A percentile compares a stretch with the other conserved stretches of the same genome.
Conservation (phyloP, 2,797 vertebrate genomes). For the Enteromius trimaculatus region DNA sequence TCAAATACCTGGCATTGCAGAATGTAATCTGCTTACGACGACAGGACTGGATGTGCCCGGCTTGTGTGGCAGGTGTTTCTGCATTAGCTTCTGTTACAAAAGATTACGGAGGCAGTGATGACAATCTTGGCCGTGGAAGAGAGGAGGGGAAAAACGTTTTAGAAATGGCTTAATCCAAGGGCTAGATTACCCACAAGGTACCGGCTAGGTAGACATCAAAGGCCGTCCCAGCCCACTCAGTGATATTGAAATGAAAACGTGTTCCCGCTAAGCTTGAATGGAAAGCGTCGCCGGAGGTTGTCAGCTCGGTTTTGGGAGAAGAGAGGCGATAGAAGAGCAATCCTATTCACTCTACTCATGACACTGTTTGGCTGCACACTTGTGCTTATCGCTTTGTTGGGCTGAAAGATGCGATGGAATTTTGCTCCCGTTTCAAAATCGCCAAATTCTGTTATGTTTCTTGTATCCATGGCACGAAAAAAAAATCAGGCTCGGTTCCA, state of each 20-base stretch:
- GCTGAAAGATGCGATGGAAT: slow-evolving; percentile 38
- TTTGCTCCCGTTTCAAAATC: slow-evolving; percentile 16
- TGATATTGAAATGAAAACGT: slow-evolving; percentile 55
- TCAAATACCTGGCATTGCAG: slow-evolving; percentile 97
- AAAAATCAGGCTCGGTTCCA: background rate
- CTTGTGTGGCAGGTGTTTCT: slow-evolving; percentile 91
- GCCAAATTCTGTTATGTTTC: slow-evolving; percentile 10
- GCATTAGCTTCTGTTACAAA: slow-evolving; percentile 76
- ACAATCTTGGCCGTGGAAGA: slow-evolving; percentile 59
- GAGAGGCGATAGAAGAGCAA: slow-evolving; percentile 35
- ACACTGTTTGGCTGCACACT: slow-evolving; percentile 49
- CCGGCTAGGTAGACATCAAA: slow-evolving; percentile 64
- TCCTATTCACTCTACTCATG: slow-evolving; percentile 35
- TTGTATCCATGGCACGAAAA: background rate
- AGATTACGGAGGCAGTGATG: slow-evolving; percentile 72
- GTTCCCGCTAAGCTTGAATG: slow-evolving; percentile 55
- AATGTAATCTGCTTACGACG: slow-evolving; percentile 90
- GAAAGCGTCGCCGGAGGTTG: slow-evolving; percentile 54
- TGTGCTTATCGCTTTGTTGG: slow-evolving; percentile 45
- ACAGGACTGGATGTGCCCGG: slow-evolving; percentile 90
- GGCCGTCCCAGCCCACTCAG: slow-evolving; percentile 59
- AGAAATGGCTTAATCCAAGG: slow-evolving; percentile 62
- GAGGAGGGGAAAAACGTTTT: slow-evolving; percentile 52
- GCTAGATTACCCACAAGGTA: slow-evolving; percentile 63
- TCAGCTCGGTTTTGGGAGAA: slow-evolving; percentile 48